Conservation (phyloP, 2,888 invertebrate genomes). For the Leucophora obtusa region DNA sequence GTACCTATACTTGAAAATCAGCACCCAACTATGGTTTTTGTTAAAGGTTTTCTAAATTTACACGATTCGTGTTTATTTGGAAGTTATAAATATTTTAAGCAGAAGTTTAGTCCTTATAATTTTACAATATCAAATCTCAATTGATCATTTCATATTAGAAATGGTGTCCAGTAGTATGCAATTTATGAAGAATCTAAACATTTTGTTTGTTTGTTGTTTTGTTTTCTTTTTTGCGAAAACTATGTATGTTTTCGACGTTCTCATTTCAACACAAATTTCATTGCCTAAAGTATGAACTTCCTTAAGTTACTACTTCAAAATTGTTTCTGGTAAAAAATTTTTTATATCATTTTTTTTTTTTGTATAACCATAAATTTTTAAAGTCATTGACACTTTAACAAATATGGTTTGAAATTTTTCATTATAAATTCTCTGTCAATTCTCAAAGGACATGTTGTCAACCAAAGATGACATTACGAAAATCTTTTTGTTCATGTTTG, state of each 20-base stretch:
- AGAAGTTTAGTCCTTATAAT: too few species aligned
- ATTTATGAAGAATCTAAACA: conserved; percentile 42
- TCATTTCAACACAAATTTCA: conserved; percentile 45
- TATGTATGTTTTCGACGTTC: conserved; percentile 35
- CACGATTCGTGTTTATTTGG: too few species aligned
- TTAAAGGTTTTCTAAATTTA: too few species aligned
- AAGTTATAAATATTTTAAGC: too few species aligned
- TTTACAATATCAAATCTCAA: too few species aligned
- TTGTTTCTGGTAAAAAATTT: conserved; percentile 11
- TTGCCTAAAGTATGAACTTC: conserved; percentile 53
- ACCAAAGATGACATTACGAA: conserved; percentile 57
- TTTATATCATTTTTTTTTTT: neutral
- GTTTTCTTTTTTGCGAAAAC: conserved; percentile 3
- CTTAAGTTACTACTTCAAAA: conserved; percentile 43
- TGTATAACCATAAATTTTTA: conserved; percentile 46
- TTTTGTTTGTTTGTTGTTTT: conserved; percentile 7
- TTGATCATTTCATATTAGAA: neutral
- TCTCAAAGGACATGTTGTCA: conserved; percentile 62
- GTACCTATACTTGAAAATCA: too few species aligned
- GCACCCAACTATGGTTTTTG: too few species aligned
- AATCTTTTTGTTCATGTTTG: conserved; percentile 43
- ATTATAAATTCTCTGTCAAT: conserved; percentile 64
- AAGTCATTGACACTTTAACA: conserved; percentile 63
- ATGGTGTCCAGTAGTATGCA: neutral
- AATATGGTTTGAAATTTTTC: conserved; percentile 58